Conservation (phyloP, 2,888 invertebrate species). For the Leptinotarsa juncta region DNA sequence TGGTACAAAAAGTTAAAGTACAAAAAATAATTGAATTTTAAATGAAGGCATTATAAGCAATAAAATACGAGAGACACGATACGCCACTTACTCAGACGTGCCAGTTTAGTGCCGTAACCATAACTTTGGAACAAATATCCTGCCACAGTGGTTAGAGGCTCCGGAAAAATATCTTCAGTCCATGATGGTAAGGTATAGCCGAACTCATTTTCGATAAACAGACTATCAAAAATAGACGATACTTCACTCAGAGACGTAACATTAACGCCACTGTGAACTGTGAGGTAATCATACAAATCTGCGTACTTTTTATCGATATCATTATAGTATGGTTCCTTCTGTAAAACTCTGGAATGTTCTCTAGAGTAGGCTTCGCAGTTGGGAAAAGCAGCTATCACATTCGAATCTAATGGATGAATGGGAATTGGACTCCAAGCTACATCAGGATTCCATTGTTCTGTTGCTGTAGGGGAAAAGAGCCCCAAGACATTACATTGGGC, state of each 20-base stretch:
- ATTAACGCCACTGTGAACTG: slow-evolving; percentile 20
- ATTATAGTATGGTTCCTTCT: slow-evolving; percentile 49
- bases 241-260: slow-evolving; percentile 4
- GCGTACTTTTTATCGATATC: slow-evolving; percentile 68
- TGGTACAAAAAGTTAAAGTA: no score
- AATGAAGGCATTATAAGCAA: no score
- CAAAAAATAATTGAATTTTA: no score
- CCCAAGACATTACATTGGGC: slow-evolving; percentile 82
- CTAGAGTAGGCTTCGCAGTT: slow-evolving; percentile 19
- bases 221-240: slow-evolving; percentile 21
- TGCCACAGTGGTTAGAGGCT: slow-evolving; percentile 28
- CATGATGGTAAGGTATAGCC: slow-evolving; percentile 33
- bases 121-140: slow-evolving; percentile 22
- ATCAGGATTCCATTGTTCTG: slow-evolving; percentile 70
- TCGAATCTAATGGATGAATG: slow-evolving; percentile 72
- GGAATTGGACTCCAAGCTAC: slow-evolving; percentile 80
- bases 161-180: slow-evolving; percentile 36
- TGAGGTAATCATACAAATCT: slow-evolving; percentile 63
- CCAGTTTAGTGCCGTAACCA: slow-evolving; percentile 21
- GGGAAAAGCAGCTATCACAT: slow-evolving; percentile 50
- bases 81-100: slow-evolving; percentile 29
- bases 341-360: slow-evolving; percentile 18
- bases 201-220: slow-evolving; percentile 30
- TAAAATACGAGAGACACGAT: no score
- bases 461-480: slow-evolving; percentile 72